phyloP scores from a whole-genome alignment of 1,140 invertebrate genomes.

The Bathynomus jamesi region DNA sequence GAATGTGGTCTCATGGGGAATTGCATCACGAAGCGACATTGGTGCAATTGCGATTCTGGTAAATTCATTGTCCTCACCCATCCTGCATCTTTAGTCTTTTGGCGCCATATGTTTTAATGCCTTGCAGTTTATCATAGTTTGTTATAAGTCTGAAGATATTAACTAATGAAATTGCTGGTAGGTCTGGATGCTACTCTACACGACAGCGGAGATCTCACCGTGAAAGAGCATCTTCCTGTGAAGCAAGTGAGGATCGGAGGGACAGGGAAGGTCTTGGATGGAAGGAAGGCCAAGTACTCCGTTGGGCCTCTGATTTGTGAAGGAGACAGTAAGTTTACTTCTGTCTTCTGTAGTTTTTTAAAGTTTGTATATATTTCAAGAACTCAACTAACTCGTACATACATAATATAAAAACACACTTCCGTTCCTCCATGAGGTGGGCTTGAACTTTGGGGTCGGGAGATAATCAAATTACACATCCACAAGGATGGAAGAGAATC shows the following conservation, averaged over 20 bases:
- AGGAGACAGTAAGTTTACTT: constrained; percentile 66
- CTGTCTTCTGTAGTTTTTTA: constrained; percentile 10
- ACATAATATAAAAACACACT: too few relatives aligned
- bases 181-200: constrained; percentile 40
- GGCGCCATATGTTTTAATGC: too few relatives aligned
- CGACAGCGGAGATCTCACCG: constrained; percentile 64
- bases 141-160: too few relatives aligned
- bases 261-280: constrained; percentile 80
- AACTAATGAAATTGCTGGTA: too few relatives aligned
- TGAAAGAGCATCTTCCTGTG: constrained; percentile 84
- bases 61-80: too few relatives aligned
- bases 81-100: too few relatives aligned
- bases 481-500: too few relatives aligned
- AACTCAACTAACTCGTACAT: too few relatives aligned
- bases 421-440: too few relatives aligned
- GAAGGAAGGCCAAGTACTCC: constrained; percentile 81
- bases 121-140: too few relatives aligned
- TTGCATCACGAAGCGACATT: constrained; percentile 70
- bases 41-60: constrained; percentile 88
- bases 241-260: constrained; percentile 86
- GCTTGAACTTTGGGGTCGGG: too few relatives aligned
- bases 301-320: constrained; percentile 81
- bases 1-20: constrained; percentile 80
- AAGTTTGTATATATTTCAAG: constrained; percentile 1
- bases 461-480: too few relatives aligned